A percentile compares a stretch with the other conserved stretches of the same genome.
Conservation (phyloP, 2,888 invertebrate genomes). For the Acrocyrtus sp. region DNA sequence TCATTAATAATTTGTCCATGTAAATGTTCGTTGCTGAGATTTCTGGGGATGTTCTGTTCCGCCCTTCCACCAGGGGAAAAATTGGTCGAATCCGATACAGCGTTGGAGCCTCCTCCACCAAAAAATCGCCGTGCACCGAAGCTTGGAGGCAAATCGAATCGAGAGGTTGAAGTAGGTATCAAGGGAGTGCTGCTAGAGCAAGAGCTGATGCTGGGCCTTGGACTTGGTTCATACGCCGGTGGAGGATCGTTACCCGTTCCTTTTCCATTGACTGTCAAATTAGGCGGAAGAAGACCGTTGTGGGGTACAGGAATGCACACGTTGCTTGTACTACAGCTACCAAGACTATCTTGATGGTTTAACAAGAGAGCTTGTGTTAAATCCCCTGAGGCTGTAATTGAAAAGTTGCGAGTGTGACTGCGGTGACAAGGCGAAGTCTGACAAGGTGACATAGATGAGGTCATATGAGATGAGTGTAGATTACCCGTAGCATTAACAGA, state of each 20-base stretch:
- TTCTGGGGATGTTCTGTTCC: not conserved
- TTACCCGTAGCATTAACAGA: constrained; percentile 2
- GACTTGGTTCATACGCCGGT: constrained; percentile 41
- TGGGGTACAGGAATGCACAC: no score
- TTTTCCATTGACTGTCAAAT: no score
- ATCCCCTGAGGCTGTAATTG: constrained; percentile 12
- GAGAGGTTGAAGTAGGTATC: constrained; percentile 25
- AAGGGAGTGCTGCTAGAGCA: constrained; percentile 31
- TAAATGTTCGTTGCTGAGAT: constrained; percentile 28
- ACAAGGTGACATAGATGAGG: constrained; percentile 29
- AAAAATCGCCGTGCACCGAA: no score
- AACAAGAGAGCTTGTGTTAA: constrained; percentile 18
- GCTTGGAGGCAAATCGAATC: constrained; percentile 36
- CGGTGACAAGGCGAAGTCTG: constrained; percentile 58
- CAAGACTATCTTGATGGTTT: constrained; percentile 24
- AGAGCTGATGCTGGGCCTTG: constrained; percentile 30
- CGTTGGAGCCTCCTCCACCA: not conserved
- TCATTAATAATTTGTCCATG: constrained; percentile 27
- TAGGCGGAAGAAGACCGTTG: no score
- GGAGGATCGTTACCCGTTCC: constrained; percentile 34
- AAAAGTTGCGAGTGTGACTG: constrained; percentile 21
- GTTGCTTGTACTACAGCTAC: no score
- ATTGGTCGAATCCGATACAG: not conserved
- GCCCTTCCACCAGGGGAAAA: no score
- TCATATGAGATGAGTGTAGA: constrained; percentile 21